Evolutionary conservation across 2,113 vertebrate genomes (phyloP).

Genomic region (Philantomba maxwellii): DNA sequence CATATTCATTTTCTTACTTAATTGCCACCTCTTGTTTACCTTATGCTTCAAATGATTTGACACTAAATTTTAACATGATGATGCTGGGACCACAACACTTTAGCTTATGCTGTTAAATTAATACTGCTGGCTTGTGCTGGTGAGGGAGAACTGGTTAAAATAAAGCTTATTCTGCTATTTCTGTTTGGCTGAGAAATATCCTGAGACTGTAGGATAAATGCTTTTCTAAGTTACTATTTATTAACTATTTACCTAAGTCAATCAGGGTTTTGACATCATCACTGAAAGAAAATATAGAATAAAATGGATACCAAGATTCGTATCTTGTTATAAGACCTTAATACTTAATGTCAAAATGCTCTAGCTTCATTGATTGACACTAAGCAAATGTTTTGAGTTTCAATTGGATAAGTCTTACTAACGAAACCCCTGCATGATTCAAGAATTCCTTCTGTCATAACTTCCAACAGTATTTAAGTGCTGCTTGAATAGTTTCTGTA

Average conservation of each 20-base stretch:
- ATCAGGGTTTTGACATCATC: constrained; percentile 17
- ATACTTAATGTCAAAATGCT: not conserved
- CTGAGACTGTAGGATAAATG: not conserved
- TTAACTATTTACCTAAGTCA: not conserved
- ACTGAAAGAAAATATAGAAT: constrained; percentile 8
- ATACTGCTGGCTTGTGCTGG: not conserved
- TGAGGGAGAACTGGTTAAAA: not conserved
- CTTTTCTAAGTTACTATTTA: not conserved
- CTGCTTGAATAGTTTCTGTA: not conserved
- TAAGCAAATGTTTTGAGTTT: not conserved
- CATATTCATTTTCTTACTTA: not conserved
- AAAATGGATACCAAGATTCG: not conserved
- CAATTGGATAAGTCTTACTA: not conserved
- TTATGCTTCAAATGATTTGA: not conserved
- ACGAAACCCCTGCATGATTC: not conserved
- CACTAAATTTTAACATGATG: constrained; percentile 1
- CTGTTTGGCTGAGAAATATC: not conserved
- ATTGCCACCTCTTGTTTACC: not conserved
- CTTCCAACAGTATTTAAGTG: not conserved
- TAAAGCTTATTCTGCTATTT: not conserved
- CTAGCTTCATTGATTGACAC: not conserved
- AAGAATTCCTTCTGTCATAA: constrained; percentile 1
- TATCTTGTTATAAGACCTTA: not conserved
- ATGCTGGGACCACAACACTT: not conserved
- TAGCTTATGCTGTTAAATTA: not conserved